Evolutionary conservation across 2,113 vertebrate genomes (phyloP), one percentile per base, ranked within the genome.

Genomic region (Actenoides hombroni): DNA sequence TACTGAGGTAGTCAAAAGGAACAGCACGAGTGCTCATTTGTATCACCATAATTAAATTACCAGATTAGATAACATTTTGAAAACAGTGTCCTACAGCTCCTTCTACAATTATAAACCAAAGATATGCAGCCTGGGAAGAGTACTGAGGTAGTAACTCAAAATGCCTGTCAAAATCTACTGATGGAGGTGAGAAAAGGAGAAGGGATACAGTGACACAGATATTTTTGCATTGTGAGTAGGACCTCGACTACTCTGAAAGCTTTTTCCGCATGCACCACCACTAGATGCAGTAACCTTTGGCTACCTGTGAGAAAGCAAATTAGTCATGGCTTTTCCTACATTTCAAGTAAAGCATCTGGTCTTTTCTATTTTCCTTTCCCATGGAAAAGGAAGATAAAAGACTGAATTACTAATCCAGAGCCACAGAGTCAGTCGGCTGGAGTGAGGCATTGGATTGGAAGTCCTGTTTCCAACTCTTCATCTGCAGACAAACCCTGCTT

Each of bases 141-240:
- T 26, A 49, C 37, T 75, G 16, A 24, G n/a, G 24, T 70, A 1
- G 0, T 44, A 69, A 54, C 5, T 44, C 20, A 17, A 67, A 84
- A 70, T 0, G 0, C 13, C 8, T 73, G 18, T 25, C 0, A 2
- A 67, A 42, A 65, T 33, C 54, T 33, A 18, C 12, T 24, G n/a
- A 35, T 76, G 42, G 42, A 61, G 35, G 33, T 39, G 35, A 87
- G 64, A 16, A 51, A 80, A 65, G 9, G 10, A 17, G 8, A 1
- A 42, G 15, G 19, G 42, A 40, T 33, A 37, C 2, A 16, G 51
- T 2, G 2, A 35, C 59, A 11, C 0, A 1, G 29, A 2, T 18
- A 42, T 17, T 85, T 77, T 59, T 77, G 23, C 16, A 10, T 4
- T 70, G 12, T 0, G 2, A 56, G 31, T 46, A n/a, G 21, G 16